Percentiles rank a stretch among this genome's conserved stretches.
These are phyloP conservation scores for Morinoia aosen DNA, from an alignment of 2,888 invertebrate species.

Conservation along the genomic window DNA sequence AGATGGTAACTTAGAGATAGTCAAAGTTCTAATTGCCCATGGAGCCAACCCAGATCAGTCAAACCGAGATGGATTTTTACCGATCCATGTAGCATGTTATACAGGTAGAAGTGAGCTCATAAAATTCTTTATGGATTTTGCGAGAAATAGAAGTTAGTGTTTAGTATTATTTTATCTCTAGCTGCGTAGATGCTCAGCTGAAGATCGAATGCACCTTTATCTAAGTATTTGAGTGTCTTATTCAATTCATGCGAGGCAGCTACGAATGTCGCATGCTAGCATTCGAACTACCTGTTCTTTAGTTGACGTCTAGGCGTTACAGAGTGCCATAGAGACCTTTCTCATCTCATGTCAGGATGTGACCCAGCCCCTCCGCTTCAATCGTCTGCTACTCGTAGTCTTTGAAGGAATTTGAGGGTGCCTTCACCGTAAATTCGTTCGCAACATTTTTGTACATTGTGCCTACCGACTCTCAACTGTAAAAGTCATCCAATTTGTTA, in stretches of 20 bases:
- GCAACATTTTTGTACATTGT: background rate
- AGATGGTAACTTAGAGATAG: slow-evolving; percentile 67
- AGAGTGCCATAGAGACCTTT: slow-evolving; percentile 26
- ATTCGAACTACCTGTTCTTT: background rate
- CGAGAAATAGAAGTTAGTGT: slow-evolving; percentile 56
- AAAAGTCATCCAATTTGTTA: background rate
- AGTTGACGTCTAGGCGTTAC: slow-evolving; percentile 20
- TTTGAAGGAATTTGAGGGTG: background rate
- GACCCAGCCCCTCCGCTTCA: background rate
- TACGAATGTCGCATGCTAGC: background rate
- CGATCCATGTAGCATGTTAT: slow-evolving; percentile 67
- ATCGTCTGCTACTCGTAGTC: background rate
- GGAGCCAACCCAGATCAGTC: slow-evolving; percentile 64
- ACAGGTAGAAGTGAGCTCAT: slow-evolving; percentile 65
- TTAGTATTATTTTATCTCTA: background rate
- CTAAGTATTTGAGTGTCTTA: background rate
- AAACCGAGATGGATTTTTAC: slow-evolving; percentile 67
- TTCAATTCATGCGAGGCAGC: background rate
- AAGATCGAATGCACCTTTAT: background rate
- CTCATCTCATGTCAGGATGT: background rate
- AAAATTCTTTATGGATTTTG: slow-evolving; percentile 64
- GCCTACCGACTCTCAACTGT: background rate
- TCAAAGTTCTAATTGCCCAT: slow-evolving; percentile 67
- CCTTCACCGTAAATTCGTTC: background rate
- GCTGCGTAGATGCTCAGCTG: background rate